phyloP scores from a whole-genome alignment of 64 coral and sea anemone species.

The Montipora cactus region DNA sequence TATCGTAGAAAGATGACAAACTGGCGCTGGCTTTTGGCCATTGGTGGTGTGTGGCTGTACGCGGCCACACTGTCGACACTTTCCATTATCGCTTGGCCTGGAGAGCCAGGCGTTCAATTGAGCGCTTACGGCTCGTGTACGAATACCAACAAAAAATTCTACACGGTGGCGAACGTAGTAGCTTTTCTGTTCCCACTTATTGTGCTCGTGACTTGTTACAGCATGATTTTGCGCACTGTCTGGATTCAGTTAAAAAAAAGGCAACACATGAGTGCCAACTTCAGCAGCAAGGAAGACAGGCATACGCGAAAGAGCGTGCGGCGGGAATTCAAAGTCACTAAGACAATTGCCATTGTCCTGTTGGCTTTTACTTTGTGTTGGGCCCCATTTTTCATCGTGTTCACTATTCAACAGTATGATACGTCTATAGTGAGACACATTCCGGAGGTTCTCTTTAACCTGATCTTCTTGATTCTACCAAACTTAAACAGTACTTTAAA shows the following conservation, averaged over 20 bases:
- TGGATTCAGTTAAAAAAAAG: constrained; percentile 94
- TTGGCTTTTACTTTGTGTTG: constrained; percentile 87
- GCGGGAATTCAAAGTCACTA: constrained; percentile 86
- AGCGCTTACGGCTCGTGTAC: neutral
- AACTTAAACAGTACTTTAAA: constrained; percentile 87
- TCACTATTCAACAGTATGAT: constrained; percentile 68
- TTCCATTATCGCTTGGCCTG: constrained; percentile 71
- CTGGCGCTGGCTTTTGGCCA: constrained; percentile 59
- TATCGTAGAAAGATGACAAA: constrained; percentile 84
- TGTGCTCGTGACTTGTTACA: constrained; percentile 72
- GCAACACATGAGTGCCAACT: constrained; percentile 39
- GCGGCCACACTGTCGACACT: constrained; percentile 63
- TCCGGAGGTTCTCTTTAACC: neutral
- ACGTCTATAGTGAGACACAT: neutral
- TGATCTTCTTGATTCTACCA: constrained; percentile 61
- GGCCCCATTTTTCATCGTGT: constrained; percentile 86
- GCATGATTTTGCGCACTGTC: constrained; percentile 60
- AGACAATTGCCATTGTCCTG: constrained; percentile 82
- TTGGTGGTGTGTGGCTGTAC: constrained; percentile 78
- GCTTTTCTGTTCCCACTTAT: constrained; percentile 70
- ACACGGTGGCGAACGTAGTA: constrained; percentile 79
- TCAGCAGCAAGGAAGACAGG: constrained; percentile 78
- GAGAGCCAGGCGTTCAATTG: constrained; percentile 3
- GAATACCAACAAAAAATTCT: constrained; percentile 74
- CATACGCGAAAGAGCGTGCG: constrained; percentile 57